These are phyloP conservation scores for Drosophila kikkawai DNA, from an alignment of 1,140 invertebrate genomes.

Conservation along the genomic window DNA sequence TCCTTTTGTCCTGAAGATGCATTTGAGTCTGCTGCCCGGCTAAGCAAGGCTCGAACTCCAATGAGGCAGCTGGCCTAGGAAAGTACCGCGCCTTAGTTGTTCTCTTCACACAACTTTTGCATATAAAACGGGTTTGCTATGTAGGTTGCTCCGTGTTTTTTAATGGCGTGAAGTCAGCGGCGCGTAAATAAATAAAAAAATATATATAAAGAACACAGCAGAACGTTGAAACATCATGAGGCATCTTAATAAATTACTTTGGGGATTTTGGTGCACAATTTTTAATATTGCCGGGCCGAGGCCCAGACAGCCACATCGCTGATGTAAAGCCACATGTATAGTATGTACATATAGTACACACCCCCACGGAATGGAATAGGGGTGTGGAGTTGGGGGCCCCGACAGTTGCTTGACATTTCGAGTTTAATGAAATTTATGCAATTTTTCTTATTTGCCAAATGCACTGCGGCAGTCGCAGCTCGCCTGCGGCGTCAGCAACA, in stretches of 20 bases:
- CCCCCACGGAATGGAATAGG: constrained; percentile 20
- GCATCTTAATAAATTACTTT: constrained; percentile 85
- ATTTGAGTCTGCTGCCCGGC: constrained; percentile 22
- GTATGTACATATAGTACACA: background rate
- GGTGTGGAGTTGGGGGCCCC: constrained; percentile 13
- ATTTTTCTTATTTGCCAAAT: constrained; percentile 84
- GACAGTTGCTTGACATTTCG: constrained; percentile 81
- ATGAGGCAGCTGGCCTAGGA: constrained; percentile 49
- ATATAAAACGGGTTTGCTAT: constrained; percentile 54
- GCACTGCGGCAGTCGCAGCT: constrained; percentile 68
- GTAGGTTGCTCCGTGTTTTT: constrained; percentile 68
- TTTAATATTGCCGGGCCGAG: constrained; percentile 74
- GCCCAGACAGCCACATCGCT: constrained; percentile 56
- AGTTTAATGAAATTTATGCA: constrained; percentile 84
- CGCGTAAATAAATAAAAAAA: constrained; percentile 67
- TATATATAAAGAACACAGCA: background rate
- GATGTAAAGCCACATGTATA: constrained; percentile 36
- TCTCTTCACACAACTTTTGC: constrained; percentile 65
- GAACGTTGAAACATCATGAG: constrained; percentile 71
- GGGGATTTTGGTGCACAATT: constrained; percentile 84
- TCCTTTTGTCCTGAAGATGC: constrained; percentile 1
- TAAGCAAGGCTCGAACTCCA: constrained; percentile 55
- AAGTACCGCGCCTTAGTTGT: constrained; percentile 45
- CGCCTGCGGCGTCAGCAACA: constrained; percentile 60
- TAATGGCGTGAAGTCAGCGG: constrained; percentile 81